These are phyloP conservation scores for Caenorhabditis wallacei DNA, from an alignment of 2,888 invertebrate species.

Conservation along the genomic window DNA sequence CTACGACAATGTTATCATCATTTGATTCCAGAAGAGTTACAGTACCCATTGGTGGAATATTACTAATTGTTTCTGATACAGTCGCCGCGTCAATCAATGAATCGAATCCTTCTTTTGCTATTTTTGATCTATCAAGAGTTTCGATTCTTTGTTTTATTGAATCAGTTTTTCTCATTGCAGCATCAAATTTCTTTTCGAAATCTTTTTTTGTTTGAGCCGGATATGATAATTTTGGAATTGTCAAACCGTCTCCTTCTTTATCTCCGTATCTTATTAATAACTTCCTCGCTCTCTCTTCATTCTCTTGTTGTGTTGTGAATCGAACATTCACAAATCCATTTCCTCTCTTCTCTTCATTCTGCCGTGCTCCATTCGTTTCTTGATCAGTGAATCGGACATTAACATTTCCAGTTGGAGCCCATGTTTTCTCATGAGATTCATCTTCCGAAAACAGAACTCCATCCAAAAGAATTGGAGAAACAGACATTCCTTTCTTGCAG, in stretches of 20 bases:
- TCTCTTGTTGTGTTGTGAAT: conserved; percentile 60
- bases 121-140: conserved; percentile 53
- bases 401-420: conserved; percentile 69
- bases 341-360: not conserved
- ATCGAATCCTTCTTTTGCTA: conserved; percentile 66
- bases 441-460: conserved; percentile 43
- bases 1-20: conserved; percentile 48
- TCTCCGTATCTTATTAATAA: conserved; percentile 55
- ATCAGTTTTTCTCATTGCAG: conserved; percentile 69
- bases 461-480: conserved; percentile 34
- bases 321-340: conserved; percentile 68
- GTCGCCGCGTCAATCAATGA: conserved; percentile 67
- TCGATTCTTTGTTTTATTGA: conserved; percentile 62
- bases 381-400: conserved; percentile 66
- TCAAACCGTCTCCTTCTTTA: conserved; percentile 48
- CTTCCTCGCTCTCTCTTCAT: conserved; percentile 56
- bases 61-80: conserved; percentile 44
- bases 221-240: conserved; percentile 51
- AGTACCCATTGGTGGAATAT: conserved; percentile 64
- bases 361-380: conserved; percentile 27
- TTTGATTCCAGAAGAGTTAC: conserved; percentile 51
- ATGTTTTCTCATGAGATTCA: conserved; percentile 54
- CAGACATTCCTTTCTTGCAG: conserved; percentile 65
- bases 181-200: conserved; percentile 63
- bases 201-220: conserved; percentile 33